These are phyloP conservation scores for Philotrypesis tridentata DNA, from an alignment of 1,140 invertebrate species.

Conservation along the genomic window DNA sequence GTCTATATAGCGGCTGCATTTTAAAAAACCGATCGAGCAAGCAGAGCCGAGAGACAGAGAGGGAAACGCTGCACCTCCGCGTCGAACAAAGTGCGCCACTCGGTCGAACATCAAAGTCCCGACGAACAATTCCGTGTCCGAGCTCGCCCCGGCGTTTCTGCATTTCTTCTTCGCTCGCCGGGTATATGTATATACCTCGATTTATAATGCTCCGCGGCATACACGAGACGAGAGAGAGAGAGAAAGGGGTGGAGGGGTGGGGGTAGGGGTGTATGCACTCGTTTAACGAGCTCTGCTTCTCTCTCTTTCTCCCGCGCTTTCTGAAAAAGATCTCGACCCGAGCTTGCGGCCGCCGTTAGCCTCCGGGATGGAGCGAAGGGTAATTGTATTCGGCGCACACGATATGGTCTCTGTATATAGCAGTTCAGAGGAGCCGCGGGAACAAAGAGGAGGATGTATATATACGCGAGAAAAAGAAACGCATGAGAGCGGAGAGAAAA, in stretches of 20 bases:
- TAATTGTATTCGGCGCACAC: no score
- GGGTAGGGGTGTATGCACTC: no score
- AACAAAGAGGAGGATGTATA: no score
- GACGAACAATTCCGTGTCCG: conserved; percentile 33
- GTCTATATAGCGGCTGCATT: not conserved
- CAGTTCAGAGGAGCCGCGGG: no score
- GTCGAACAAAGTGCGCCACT: conserved; percentile 37
- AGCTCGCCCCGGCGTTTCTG: not conserved
- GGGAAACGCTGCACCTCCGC: not conserved
- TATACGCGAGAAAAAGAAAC: not conserved
- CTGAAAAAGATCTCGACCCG: no score
- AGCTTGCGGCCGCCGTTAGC: no score
- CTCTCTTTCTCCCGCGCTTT: no score
- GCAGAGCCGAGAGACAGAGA: no score
- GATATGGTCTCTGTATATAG: no score
- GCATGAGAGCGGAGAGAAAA: not conserved
- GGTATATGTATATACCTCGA: conserved; percentile 4
- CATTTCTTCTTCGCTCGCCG: conserved; percentile 11
- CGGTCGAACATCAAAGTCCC: conserved; percentile 40
- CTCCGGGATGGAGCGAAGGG: no score
- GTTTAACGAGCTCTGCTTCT: conserved; percentile 13
- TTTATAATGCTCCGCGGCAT: conserved; percentile 11
- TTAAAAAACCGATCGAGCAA: conserved; percentile 35
- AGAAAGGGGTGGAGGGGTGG: no score
- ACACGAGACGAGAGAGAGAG: not conserved